Base-by-base conservation (phyloP, 2,888 invertebrate genomes). In the Griposia aprilina region DNA sequence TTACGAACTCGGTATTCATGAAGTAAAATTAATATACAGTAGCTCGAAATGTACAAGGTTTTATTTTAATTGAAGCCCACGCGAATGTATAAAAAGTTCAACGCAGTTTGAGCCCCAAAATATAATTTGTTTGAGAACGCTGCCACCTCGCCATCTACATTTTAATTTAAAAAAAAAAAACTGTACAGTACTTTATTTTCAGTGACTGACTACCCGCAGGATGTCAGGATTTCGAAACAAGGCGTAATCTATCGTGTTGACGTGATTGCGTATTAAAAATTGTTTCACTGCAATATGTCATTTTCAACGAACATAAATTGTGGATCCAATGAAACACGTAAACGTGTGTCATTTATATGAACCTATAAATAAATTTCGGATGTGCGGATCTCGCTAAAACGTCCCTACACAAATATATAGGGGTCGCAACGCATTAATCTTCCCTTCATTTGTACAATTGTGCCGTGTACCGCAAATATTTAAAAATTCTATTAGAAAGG, bases 331-430 rank as follows among this genome's bases (percentile, higher is more conserved):
- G 93, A 92, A 91, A 93, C 92, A 93, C 85, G 92, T 92, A 91
- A 93, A 90, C 92, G 92, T 89, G 89, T 91, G 93, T 93, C 94
- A 93, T 92, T 93, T 93, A 92, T 93, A 91, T 92, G 93, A 91
- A 91, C 90, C 93, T 90, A 95, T 95, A 95, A 95, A 95, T 95
- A 95, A 93, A 94, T 94, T 94, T 93, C 91, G 92, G 93, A 94
- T 91, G 92, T 93, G 91, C 92, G 91, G 92, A 92, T 93, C 92
- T 92, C 92, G 94, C 94, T 93, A 94, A 95, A 94, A 94, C 90
- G 93, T 93, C 94, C 94, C 92, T 93, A 93, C 91, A 93, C 90
- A 93, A 93, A 94, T 93, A 93, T 94, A 94, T 94, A 91, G 92
- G 92, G 95, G 94, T 94, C 92, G 88, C 90, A 87, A 91, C 90